phyloP scores from a whole-genome alignment of 2,797 vertebrate species.

The Limnodromus scolopaceus region DNA sequence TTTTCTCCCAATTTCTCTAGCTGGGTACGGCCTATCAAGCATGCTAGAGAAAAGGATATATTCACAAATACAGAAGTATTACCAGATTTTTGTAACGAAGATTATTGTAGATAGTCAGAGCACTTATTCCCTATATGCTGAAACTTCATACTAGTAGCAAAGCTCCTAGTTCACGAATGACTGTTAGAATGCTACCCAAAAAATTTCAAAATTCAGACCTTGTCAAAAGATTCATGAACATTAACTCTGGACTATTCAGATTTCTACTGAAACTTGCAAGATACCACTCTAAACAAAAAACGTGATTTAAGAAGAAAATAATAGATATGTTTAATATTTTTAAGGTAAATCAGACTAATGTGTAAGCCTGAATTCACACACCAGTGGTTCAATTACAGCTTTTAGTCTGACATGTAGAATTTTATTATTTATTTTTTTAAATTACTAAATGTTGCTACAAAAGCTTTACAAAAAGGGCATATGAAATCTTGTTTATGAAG shows the following conservation, averaged over 20 bases:
- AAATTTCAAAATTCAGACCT: background rate
- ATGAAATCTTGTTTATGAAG: background rate
- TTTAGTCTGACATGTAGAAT: background rate
- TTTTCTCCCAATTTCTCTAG: background rate
- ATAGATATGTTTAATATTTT: background rate
- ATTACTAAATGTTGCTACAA: background rate
- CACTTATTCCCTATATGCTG: background rate
- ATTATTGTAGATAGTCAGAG: background rate
- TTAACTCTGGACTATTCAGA: background rate
- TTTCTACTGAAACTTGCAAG: background rate
- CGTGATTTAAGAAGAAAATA: background rate
- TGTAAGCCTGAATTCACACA: too few species aligned
- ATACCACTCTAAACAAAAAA: background rate
- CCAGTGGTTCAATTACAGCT: too few species aligned
- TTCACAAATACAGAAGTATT: background rate
- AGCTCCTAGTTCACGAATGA: rapidly evolving
- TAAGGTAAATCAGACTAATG: background rate
- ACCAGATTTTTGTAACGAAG: background rate
- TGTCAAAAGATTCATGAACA: background rate
- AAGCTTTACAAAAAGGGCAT: background rate
- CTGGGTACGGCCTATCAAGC: background rate
- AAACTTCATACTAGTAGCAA: background rate
- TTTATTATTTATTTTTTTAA: background rate
- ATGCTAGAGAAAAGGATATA: background rate
- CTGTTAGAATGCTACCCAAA: background rate